A percentile compares a stretch with the other conserved stretches of the same genome.
phyloP scores from a whole-genome alignment of 2,888 invertebrate genomes.

The Melieria crassipennis region DNA sequence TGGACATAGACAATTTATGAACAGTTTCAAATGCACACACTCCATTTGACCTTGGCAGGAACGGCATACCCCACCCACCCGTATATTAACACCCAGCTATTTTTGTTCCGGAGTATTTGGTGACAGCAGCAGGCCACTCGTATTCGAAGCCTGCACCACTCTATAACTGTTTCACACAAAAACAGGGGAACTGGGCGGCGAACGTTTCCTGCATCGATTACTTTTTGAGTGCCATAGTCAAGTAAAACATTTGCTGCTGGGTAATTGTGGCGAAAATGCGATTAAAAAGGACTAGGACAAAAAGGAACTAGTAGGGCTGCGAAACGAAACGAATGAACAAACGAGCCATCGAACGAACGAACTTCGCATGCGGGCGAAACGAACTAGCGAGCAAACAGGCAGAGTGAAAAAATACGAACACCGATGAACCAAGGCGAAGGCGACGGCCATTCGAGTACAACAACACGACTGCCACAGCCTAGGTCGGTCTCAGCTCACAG shows the following conservation, averaged over 20 bases:
- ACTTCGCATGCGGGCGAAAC: constrained; percentile 14
- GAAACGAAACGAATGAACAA: constrained; percentile 15
- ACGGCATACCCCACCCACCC: too few species aligned
- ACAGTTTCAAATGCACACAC: too few species aligned
- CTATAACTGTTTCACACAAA: too few species aligned
- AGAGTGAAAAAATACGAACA: neutral
- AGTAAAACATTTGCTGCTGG: neutral
- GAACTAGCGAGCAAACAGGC: constrained; percentile 21
- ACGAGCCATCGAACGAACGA: constrained; percentile 18
- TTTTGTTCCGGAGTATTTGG: too few species aligned
- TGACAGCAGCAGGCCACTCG: too few species aligned
- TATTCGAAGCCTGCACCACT: too few species aligned
- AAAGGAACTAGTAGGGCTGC: constrained; percentile 10
- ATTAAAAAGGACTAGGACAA: constrained; percentile 24
- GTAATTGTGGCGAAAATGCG: constrained; percentile 19
- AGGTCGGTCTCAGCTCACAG: constrained; percentile 17
- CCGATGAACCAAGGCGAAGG: constrained; percentile 18
- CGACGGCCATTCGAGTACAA: constrained; percentile 22
- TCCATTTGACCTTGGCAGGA: too few species aligned
- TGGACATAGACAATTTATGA: too few species aligned
- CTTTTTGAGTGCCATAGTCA: too few species aligned
- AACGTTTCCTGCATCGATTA: too few species aligned
- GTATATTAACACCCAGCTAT: too few species aligned
- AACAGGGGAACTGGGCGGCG: too few species aligned
- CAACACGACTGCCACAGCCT: constrained; percentile 20